Base-by-base conservation (phyloP, 35 echinoderm and acorn worm species). In the Apostichopus parvimensis region DNA sequence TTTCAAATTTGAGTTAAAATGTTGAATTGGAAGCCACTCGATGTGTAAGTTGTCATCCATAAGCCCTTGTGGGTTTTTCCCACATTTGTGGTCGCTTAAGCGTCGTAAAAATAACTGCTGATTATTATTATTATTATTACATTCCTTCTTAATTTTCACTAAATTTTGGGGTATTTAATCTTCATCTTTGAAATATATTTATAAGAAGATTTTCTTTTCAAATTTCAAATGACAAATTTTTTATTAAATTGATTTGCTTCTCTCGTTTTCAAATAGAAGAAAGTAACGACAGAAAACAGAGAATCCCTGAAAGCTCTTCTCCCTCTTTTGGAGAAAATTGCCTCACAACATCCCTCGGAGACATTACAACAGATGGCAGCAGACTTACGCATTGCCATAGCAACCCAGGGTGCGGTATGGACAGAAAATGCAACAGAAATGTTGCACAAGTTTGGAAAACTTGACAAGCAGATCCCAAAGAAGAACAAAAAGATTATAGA, bases 351-450 rank as follows among this genome's bases (percentile, higher is more conserved):
- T 81, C 84, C 93, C 0, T 62, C 91, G 24, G 85, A 95, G 68
- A 91, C 91, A 14, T 57, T 98, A 21, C 75, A 88, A 77, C 59
- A 92, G 26, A 93, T 95, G 80, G 94, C 97, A 91, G 65, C 91
- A 18, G 93, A 92, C 68, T 78, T 98, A 54, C 87, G 79, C 22
- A 93, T 96, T 25, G 64, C 94, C 87, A 93, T 98, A 93, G 97
- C 94, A 94, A 98, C 97, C 12, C 97, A 95, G 87, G 94, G 94
- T 92, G 94, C 96, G 53, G 94, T 98, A 15, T 92, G 81, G 68
- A 79, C 95, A 24, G 93, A 94, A 56, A 86, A 72, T 8, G 87
- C 91, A 56, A 92, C 81, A 45, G 89, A 94, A 14, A 86, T 72
- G 18, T 76, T 90, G n/a, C 25, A 91, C 54, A 83, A 94, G 1